Conservation (phyloP, 2,113 vertebrate species). For the Anguilla japonica region DNA sequence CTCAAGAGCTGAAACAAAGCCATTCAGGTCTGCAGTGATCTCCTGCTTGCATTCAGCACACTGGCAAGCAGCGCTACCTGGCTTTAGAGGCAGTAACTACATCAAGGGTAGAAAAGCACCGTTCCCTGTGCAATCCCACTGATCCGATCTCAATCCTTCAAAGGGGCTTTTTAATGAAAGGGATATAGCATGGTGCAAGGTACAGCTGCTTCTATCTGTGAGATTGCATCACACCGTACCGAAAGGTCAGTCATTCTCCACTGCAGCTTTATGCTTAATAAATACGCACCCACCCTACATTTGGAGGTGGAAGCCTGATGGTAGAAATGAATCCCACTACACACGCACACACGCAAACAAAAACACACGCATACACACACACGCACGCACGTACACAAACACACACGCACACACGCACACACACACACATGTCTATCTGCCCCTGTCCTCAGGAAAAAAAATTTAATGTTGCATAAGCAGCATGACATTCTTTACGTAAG, state of each 20-base stretch:
- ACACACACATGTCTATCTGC: conserved; percentile 12
- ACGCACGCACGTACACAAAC: conserved; percentile 9
- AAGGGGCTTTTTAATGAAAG: neutral
- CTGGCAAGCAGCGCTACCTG: neutral
- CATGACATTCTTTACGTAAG: neutral
- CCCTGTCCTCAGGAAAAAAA: conserved; percentile 16
- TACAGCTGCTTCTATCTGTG: neutral
- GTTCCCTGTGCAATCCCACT: neutral
- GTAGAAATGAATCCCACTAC: neutral
- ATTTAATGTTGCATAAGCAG: neutral
- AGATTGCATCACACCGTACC: neutral
- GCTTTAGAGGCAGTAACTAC: neutral
- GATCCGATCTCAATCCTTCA: neutral
- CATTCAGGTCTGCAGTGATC: neutral
- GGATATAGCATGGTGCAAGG: neutral
- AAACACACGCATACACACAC: neutral
- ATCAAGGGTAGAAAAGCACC: neutral
- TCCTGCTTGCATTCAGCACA: neutral
- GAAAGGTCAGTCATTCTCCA: neutral
- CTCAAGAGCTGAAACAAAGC: neutral
- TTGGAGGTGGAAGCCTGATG: neutral
- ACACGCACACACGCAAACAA: neutral
- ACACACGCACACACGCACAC: neutral
- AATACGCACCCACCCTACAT: neutral
- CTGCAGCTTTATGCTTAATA: neutral